Evolutionary conservation across 53 echinoderm and acorn worm genomes (phyloP), one percentile per base, ranked within the genome.

Genomic region (Actinopyga echinites): DNA sequence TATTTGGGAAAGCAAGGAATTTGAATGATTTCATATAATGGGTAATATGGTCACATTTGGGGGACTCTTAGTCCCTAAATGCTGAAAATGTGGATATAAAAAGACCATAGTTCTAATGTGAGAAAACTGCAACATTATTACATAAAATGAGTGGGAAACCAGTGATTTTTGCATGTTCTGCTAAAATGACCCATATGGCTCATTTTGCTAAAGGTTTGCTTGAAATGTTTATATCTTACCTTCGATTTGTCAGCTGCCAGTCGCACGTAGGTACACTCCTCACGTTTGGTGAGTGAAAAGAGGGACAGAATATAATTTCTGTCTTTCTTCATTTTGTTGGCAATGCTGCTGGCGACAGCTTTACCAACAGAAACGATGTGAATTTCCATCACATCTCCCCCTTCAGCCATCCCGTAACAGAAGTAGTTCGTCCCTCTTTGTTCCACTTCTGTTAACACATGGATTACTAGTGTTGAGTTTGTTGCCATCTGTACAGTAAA

Each of bases 221-320:
- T n/a, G n/a, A n/a, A n/a, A n/a, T n/a, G n/a, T n/a, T n/a, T n/a
- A 37, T 37, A 20, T 28, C 29, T 65, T 65, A 65, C 66, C 66
- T 4, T 65, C 8, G 66, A 23, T 30, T 65, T 65, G 32, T 65
- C 66, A 10, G 66, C 44, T 24, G 40, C 15, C 21, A 71, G 12
- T 8, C 73, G 36, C 19, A 71, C 37, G 42, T 71, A 71, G 10
- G 73, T 37, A 38, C 73, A 71, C 11, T 71, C 73, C 21, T 71
- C 73, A 3, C 38, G 20, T 25, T 71, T 71, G 22, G 10, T 71
- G 15, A 71, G 2, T 5, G 73, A 40, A 20, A 71, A 44, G 1
- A 36, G n/a, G 1, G 73, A 13, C 1, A 71, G 6, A 1, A 71
- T 25, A 43, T 15, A 71, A 25, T 21, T 36, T 19, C 20, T 71